phyloP scores from a whole-genome alignment of 2,797 vertebrate genomes.

The Tokudaia tokunoshimensis region DNA sequence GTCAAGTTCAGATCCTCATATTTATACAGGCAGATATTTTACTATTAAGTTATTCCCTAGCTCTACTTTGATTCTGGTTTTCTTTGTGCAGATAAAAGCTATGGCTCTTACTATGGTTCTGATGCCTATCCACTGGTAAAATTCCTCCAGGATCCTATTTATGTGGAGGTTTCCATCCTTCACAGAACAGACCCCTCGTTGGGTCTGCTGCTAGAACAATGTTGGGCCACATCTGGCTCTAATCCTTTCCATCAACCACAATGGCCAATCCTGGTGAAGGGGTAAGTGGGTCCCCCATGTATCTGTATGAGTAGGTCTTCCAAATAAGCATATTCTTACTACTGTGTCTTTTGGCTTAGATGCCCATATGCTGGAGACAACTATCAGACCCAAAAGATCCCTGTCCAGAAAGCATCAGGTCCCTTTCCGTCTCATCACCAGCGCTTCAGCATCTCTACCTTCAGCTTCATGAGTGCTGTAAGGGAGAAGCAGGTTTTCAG shows the following conservation, averaged over 20 bases:
- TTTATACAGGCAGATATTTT: not conserved
- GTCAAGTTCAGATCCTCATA: not conserved
- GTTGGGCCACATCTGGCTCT: conserved; percentile 83
- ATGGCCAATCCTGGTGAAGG: conserved; percentile 85
- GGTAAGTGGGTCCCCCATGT: conserved; percentile 64
- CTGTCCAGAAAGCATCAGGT: not conserved
- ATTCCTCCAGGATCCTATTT: conserved; percentile 84
- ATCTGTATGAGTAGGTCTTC: accelerated
- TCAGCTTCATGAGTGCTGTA: conserved; percentile 64
- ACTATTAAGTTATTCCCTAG: not conserved
- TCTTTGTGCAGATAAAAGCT: conserved; percentile 77
- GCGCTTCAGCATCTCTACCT: conserved; percentile 77
- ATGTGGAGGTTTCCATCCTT: conserved; percentile 83
- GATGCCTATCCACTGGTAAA: conserved; percentile 85
- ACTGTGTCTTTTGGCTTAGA: conserved; percentile 28
- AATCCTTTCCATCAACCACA: conserved; percentile 70
- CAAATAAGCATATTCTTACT: not conserved
- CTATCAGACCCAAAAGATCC: conserved; percentile 80
- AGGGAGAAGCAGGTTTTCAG: conserved; percentile 56
- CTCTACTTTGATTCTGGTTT: not conserved
- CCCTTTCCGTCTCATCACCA: conserved; percentile 80
- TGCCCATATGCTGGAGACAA: conserved; percentile 86
- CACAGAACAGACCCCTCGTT: conserved; percentile 82
- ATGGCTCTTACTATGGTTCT: conserved; percentile 79
- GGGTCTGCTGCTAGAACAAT: conserved; percentile 82